A percentile compares a stretch with the other conserved stretches of the same genome.
Evolutionary conservation across 1,140 invertebrate genomes (phyloP).

Genomic region (Medauroidea extradentata): DNA sequence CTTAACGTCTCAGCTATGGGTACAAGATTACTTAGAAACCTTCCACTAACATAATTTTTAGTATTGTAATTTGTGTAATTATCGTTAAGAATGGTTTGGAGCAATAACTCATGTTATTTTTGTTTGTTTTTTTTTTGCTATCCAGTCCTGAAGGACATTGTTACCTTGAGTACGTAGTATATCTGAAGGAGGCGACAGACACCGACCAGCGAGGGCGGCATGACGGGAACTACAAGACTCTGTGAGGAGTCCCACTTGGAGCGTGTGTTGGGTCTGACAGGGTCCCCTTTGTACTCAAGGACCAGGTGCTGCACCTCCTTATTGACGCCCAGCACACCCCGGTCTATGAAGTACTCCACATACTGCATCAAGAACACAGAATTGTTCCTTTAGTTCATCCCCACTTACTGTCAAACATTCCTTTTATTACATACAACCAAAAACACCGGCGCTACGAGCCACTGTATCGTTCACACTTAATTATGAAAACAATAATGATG

Average conservation of each 20-base stretch:
- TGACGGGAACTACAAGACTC: constrained; percentile 67
- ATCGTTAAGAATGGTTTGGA: no score
- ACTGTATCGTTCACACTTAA: no score
- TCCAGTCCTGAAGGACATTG: no score
- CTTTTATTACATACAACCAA: no score
- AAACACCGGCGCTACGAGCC: no score
- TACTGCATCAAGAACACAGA: constrained; percentile 48
- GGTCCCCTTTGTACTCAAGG: constrained; percentile 65
- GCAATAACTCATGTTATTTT: no score
- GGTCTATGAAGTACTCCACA: constrained; percentile 76
- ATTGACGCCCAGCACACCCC: constrained; percentile 69
- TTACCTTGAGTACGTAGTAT: constrained; percentile 77
- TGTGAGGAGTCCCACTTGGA: constrained; percentile 64
- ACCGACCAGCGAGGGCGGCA: constrained; percentile 70
- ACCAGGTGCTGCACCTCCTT: constrained; percentile 69
- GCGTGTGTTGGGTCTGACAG: constrained; percentile 55
- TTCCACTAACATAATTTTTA: background rate
- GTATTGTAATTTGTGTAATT: background rate
- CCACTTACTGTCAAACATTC: background rate
- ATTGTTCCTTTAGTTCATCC: background rate
- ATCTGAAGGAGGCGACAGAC: constrained; percentile 75
- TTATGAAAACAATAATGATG: no score
- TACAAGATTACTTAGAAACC: no score
- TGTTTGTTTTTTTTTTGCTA: no score
- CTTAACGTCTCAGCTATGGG: no score